Evolutionary conservation across 2,888 invertebrate species (phyloP), one percentile per base, ranked within the genome.

Genomic region (Drosophila picticornis): DNA sequence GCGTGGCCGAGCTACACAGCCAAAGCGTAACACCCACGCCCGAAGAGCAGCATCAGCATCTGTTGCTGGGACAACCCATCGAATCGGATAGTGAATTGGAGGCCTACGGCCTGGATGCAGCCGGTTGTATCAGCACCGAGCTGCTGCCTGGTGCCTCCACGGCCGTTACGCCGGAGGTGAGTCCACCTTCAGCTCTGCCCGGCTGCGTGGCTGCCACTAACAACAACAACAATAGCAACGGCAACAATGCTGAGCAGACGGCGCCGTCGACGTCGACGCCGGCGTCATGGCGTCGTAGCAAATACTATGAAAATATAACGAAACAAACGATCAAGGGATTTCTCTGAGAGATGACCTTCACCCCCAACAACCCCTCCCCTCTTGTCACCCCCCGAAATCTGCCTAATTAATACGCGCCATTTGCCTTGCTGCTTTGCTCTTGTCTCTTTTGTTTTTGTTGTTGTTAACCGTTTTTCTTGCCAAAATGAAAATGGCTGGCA

Each of bases 311-410:
- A 75, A 94, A 94, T 76, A 94, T 94, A 82, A 94, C 95, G 83
- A 94, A 95, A 83, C 94, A 95, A 91, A 94, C 95, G 74, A 94
- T 95, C 87, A 94, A 94, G 92, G 94, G 94, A 75, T 94, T 94
- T 91, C 92, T 95, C 83, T 94, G 90, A 88, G 53, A 69, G 55
- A 62, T 57, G 11, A n/a, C 32, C 56, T 38, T 29, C 38, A 11
- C 34, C 38, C 19, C 19, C n/a, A 5, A 7, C 38, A 7, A 27
- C 4, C 22, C 10, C 1, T 46, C 43, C 25, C 43, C 16, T 13
- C 22, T 11, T 13, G 13, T 34, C 10, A 1, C 51, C 58, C 64
- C 43, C 27, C 57, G 36, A 59, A 60, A 72, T 68, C 77, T 63
- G 81, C 81, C 77, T 80, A 80, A 86, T 83, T 85, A 78, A 77